phyloP scores from a whole-genome alignment of 2,797 vertebrate species.

The Chaenodraco wilsoni region DNA sequence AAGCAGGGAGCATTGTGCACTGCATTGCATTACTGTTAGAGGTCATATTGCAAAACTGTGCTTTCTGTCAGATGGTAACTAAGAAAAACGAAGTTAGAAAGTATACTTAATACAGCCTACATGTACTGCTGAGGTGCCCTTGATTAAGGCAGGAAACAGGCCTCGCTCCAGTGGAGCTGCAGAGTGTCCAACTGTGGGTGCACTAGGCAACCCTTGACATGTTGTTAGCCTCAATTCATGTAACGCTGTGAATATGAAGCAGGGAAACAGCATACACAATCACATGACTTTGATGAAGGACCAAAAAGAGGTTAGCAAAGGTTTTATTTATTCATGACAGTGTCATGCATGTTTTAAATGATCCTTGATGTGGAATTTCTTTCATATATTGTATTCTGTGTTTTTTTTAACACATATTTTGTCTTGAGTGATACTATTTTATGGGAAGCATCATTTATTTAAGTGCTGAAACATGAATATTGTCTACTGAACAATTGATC shows the following conservation, averaged over 20 bases:
- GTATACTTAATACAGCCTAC: background rate
- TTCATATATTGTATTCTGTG: background rate
- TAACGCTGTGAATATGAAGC: conserved; percentile 31
- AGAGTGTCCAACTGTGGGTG: conserved; percentile 3
- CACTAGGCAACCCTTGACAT: conserved; percentile 15
- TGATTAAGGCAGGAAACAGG: conserved; percentile 45
- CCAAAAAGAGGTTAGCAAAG: conserved; percentile 16
- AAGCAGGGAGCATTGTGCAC: background rate
- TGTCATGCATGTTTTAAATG: background rate
- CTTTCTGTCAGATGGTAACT: conserved; percentile 38
- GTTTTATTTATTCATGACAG: conserved; percentile 29
- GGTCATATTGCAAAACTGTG: conserved; percentile 18
- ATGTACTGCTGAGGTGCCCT: conserved; percentile 43
- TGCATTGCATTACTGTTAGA: conserved; percentile 18
- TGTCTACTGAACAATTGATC: conserved; percentile 59
- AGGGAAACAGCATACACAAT: background rate
- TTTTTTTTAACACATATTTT: conserved; percentile 4
- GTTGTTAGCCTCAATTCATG: conserved; percentile 28
- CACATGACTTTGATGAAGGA: conserved; percentile 43
- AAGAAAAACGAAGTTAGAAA: conserved; percentile 9
- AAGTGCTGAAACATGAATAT: conserved; percentile 66
- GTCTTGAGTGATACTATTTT: background rate
- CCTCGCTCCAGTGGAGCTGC: conserved; percentile 28
- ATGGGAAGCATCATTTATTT: conserved; percentile 62
- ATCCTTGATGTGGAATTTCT: conserved; percentile 13